Base-by-base conservation (phyloP, 2,797 vertebrate species). In the Chelidonichthys spinosus region DNA sequence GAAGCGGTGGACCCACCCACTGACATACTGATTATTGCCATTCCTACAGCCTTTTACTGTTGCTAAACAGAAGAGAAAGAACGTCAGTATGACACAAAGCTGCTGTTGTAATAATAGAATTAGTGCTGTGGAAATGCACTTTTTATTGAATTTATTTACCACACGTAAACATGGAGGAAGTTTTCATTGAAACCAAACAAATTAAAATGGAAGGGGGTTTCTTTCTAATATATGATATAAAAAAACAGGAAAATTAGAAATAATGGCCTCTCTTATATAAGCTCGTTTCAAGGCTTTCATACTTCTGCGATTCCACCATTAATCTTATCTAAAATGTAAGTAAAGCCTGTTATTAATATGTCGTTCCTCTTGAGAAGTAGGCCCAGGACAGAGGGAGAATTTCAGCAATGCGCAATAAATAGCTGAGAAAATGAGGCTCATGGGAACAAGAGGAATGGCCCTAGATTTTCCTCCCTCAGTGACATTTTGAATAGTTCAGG, bases 371-470 rank as follows among this genome's bases (percentile, higher is more conserved):
- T 84, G 66, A 79, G 77, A 82, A 74, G 68, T 71, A 18, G 55
- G 36, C 32, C 52, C 50, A 47, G 67, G 81, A 82, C 70, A 82
- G 71, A 82, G 74, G 79, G 62, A 76, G 73, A 82, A 80, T 87
- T 84, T 85, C 77, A 83, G 78, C 78, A 81, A 70, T 69, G 81
- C 60, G 79, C 88, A 89, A 90, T 90, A 88, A 92, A 93, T 91
- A 90, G 85, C 80, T 72, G 79, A 81, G 81, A 82, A 84, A 83
- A 91, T 77, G 79, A 82, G 81, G 72, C 91, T 85, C 82, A 49
- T 66, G 86, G 90, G 83, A 79, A 76, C 85, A 52, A 56, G 54
- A 55, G 67, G 69, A 37, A 66, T 49, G 63, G 68, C 58, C 68
- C 67, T 79, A 83, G 69, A 89, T 90, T 90, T 81, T 81, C 82